Evolutionary conservation across 1,140 invertebrate genomes (phyloP), one percentile per base, ranked within the genome.

Genomic region (Diorhabda sublineata): DNA sequence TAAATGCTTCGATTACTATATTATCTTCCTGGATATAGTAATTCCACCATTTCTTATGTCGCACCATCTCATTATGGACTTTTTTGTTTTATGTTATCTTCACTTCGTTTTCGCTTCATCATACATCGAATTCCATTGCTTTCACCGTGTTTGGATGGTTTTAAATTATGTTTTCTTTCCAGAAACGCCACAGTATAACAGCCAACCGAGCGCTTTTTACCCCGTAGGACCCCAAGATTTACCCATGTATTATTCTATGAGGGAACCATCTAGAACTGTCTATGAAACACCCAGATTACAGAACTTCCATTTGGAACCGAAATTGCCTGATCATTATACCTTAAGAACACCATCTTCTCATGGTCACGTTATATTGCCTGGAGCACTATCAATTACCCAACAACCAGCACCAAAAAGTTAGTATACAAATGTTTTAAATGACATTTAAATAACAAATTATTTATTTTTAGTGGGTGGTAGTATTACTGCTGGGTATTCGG

Each of bases 401-500:
- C 78, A 79, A 45, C 70, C 74, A 26, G 66, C 74, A 60, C 69
- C 75, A 57, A 81, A 81, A 70, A 70, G 76, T 71, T 68, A 66
- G 45, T 44, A 63, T 7, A 60, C 7, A 0, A 52, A 52, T 52
- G 2, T 52, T 52, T 52, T 4, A 26, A 26, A 26, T 26, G 26
- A 26, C 1, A 26, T 26, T 3, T 52, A 52, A 52, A 3, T 52
- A 52, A 52, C n/a, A 3, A 52, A 52, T 52, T 8, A 8, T 52
- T 52, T 2, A 8, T 52, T 52, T 52, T 3, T 4, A 52, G 47
- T 52, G 71, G 73, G 65, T 42, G 78, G 78, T 9, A 80, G 77
- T 68, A 81, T 81, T 7, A 76, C 79, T 9, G 73, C 78, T 52
- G 80, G 78, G 2, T 81, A 81, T 73, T 79, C 80, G n/a, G 75